Conservation (phyloP, 2,113 vertebrate species). For the Hystrix brachyura region DNA sequence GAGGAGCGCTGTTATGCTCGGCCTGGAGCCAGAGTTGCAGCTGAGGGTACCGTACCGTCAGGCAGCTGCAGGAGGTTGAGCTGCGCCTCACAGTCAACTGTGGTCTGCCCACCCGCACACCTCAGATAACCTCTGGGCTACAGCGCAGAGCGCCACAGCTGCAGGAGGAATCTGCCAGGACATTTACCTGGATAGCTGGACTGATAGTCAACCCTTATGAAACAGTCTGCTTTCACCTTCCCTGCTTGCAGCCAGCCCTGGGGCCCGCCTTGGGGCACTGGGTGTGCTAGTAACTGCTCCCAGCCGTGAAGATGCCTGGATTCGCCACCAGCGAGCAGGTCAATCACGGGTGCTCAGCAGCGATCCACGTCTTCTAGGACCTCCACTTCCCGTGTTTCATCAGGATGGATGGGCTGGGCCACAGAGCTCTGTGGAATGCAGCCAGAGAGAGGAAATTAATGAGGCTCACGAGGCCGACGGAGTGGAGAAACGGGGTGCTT, state of each 20-base stretch:
- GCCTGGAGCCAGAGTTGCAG: neutral
- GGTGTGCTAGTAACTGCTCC: constrained; percentile 53
- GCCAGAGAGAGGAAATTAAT: constrained; percentile 15
- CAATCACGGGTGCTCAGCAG: constrained; percentile 24
- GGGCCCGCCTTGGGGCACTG: neutral
- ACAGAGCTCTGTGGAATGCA: neutral
- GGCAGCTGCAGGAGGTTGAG: neutral
- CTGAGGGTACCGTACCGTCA: neutral
- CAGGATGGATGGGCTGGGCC: constrained; percentile 40
- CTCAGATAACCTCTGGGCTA: neutral
- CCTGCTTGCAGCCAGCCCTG: neutral
- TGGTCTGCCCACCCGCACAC: neutral
- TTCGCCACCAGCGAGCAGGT: neutral
- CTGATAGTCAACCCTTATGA: neutral
- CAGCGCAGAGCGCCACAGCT: too few species aligned
- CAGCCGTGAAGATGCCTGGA: constrained; percentile 51
- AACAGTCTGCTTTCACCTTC: neutral
- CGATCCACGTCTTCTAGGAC: neutral
- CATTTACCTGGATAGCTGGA: neutral
- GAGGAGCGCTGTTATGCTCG: neutral
- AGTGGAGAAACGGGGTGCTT: neutral
- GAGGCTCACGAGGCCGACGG: too few species aligned
- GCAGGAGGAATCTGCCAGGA: neutral
- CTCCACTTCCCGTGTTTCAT: constrained; percentile 27
- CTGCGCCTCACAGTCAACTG: neutral